Base-by-base conservation (phyloP, 2,888 invertebrate species). In the Blomia tropicalis region DNA sequence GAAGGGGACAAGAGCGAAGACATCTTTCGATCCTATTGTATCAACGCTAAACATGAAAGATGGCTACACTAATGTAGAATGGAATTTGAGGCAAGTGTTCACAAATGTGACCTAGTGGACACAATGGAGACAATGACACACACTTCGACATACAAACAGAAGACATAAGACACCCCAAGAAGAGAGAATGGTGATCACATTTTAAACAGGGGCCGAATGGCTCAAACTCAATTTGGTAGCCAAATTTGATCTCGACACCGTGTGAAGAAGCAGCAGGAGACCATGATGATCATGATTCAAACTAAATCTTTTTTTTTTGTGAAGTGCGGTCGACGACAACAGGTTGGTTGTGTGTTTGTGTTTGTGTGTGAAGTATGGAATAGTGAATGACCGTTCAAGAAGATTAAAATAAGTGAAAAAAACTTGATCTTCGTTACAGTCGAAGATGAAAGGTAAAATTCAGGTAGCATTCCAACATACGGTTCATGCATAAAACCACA, bases 181-280 rank as follows among this genome's bases (percentile, higher is more conserved):
- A 19, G 51, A 25, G 51, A 47, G 51, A 7, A n/a, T 47, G 51
- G n/a, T n/a, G n/a, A n/a, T 47, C 51, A 47, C 27, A 47, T 47
- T 19, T 7, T 7, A 14, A 7, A 27, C 51, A 7, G 51, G n/a
- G 51, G 51, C 14, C 51, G n/a, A 41, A 14, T n/a, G n/a, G n/a
- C n/a, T n/a, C n/a, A 17, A n/a, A 47, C 7, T 47, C 51, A 47
- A 47, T 47, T 47, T 47, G 51, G 51, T 47, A 47, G 51, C 51
- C 7, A 47, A 47, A 11, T 47, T 14, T n/a, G n/a, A n/a, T 19
- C 51, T 7, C 7, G 51, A 7, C 51, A 47, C 51, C 51, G 51
- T 47, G 51, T 27, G 51, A 47, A 47, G 51, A 47, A 47, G 51
- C 51, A 47, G 51, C 51, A 47, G 51, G 51, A 47, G 51, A 47